phyloP scores from a whole-genome alignment of 2,113 vertebrate species.

The Delphinapterus leucas region DNA sequence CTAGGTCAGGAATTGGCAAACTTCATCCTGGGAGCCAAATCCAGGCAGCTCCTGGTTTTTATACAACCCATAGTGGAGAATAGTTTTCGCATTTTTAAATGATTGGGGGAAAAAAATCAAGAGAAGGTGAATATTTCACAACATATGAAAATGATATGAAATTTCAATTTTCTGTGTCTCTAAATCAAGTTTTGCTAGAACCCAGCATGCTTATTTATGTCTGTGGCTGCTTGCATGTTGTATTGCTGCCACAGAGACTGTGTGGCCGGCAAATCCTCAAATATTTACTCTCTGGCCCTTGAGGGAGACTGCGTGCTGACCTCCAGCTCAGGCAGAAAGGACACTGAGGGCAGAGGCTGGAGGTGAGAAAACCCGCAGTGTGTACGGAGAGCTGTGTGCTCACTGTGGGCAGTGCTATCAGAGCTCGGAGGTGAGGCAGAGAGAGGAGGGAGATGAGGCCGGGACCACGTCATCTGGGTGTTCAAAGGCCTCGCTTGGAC shows the following conservation, averaged over 20 bases:
- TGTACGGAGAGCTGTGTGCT: accelerated
- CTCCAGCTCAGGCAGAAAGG: neutral
- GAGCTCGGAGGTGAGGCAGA: neutral
- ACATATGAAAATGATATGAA: neutral
- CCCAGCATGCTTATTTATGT: neutral
- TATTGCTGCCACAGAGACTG: neutral
- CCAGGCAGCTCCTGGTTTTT: neutral
- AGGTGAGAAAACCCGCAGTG: neutral
- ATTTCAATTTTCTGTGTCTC: neutral
- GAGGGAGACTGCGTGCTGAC: neutral
- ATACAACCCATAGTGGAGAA: neutral
- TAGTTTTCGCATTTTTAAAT: neutral
- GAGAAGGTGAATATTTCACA: neutral
- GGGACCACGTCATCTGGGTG: accelerated
- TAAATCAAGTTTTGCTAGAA: neutral
- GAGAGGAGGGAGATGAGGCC: accelerated
- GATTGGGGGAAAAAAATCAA: neutral
- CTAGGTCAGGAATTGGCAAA: neutral
- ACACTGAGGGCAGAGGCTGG: neutral
- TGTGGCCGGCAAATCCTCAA: neutral
- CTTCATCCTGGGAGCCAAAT: neutral
- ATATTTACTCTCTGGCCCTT: neutral
- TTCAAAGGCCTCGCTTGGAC: neutral
- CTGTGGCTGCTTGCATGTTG: neutral
- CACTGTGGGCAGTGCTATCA: neutral